Conservation (phyloP, 2,888 invertebrate genomes). For the Netelia virgata region DNA sequence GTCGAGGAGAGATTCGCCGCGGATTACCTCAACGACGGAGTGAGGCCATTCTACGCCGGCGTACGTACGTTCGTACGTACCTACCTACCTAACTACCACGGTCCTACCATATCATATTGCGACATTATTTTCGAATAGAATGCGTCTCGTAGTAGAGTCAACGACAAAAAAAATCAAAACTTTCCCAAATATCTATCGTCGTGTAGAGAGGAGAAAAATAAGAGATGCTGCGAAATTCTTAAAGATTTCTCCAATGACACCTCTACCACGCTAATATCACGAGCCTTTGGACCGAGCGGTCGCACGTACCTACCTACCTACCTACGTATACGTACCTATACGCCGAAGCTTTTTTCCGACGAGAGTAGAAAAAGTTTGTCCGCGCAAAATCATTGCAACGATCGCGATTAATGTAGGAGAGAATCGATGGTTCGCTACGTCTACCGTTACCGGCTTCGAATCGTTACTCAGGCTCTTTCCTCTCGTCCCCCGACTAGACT, state of each 20-base stretch:
- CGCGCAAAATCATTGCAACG: too few species aligned
- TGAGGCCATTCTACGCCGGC: slow-evolving; percentile 34
- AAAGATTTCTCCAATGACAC: slow-evolving; percentile 41
- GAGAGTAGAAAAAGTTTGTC: too few species aligned
- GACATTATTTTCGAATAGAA: not conserved
- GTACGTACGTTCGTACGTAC: not conserved
- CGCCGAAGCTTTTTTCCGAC: too few species aligned
- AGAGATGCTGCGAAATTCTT: slow-evolving; percentile 24
- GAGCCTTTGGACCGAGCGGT: slow-evolving; percentile 5
- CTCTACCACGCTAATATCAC: slow-evolving; percentile 4
- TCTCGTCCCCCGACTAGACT: too few species aligned
- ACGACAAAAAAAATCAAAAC: not conserved
- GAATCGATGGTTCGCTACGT: too few species aligned
- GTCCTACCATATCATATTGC: slow-evolving; percentile 20
- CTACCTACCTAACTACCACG: not conserved
- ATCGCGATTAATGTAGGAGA: too few species aligned
- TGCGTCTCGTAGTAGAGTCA: too few species aligned
- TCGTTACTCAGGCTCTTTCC: too few species aligned
- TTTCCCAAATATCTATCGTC: too few species aligned
- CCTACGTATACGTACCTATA: too few species aligned
- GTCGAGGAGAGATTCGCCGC: slow-evolving; percentile 58
- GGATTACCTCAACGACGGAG: slow-evolving; percentile 64
- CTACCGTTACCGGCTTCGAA: too few species aligned
- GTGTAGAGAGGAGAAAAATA: not conserved
- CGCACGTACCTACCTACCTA: too few species aligned